These are phyloP conservation scores for Scelioninae gen. 2 DNA, from an alignment of 2,888 invertebrate genomes.

Conservation along the genomic window DNA sequence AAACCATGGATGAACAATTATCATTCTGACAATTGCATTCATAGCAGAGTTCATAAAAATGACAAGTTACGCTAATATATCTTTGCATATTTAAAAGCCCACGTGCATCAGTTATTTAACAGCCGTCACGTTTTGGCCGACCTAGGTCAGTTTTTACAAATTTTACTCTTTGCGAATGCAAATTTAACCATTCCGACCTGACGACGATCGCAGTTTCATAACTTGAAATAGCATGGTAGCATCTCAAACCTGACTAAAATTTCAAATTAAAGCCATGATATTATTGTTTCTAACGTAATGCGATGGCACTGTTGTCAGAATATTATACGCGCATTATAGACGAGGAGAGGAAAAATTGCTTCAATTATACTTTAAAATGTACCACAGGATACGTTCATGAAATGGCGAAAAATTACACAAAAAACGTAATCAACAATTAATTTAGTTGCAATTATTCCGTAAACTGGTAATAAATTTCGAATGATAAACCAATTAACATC, in stretches of 20 bases:
- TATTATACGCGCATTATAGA: slow-evolving; percentile 5
- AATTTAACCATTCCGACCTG: slow-evolving; percentile 57
- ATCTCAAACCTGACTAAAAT: slow-evolving; percentile 57
- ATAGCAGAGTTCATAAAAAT: neutral
- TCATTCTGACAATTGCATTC: no score
- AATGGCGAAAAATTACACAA: no score
- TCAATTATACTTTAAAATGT: no score
- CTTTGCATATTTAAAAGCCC: slow-evolving; percentile 32
- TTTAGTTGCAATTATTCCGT: no score
- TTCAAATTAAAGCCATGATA: slow-evolving; percentile 48
- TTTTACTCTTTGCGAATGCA: slow-evolving; percentile 52
- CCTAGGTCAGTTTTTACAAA: slow-evolving; percentile 45
- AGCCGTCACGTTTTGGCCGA: slow-evolving; percentile 46
- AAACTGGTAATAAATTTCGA: no score
- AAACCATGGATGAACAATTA: no score
- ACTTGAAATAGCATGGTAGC: slow-evolving; percentile 54
- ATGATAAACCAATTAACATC: no score
- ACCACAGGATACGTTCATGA: no score
- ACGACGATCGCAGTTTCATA: slow-evolving; percentile 55
- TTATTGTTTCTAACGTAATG: slow-evolving; percentile 43
- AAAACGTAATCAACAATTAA: no score
- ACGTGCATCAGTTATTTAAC: slow-evolving; percentile 36
- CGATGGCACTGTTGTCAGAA: slow-evolving; percentile 19
- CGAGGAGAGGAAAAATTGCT: slow-evolving; percentile 2
- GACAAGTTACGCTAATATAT: slow-evolving; percentile 21